A percentile compares a stretch with the other conserved stretches of the same genome.
phyloP scores from a whole-genome alignment of 2,888 invertebrate species.

The Luperina testacea region DNA sequence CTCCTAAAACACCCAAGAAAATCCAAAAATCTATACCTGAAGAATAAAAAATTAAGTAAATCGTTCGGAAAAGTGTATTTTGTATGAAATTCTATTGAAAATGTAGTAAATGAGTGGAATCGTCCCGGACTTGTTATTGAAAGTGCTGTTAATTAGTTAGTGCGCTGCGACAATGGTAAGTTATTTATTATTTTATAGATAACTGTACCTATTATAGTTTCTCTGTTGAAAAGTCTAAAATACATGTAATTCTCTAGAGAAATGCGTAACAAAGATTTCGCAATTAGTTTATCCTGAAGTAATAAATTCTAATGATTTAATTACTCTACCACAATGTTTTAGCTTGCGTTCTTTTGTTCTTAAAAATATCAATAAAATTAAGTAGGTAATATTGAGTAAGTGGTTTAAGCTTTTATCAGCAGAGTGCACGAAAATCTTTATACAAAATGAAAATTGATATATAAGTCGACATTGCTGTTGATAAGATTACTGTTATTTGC shows the following conservation, averaged over 20 bases:
- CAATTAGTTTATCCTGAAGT: background rate
- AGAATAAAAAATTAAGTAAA: conserved; percentile 43
- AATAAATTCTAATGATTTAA: background rate
- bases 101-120: conserved; percentile 51
- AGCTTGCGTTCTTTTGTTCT: background rate
- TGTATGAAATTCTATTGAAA: conserved; percentile 29
- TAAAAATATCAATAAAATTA: background rate
- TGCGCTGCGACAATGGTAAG: conserved; percentile 66
- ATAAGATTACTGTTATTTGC: conserved; percentile 59
- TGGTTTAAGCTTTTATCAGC: background rate
- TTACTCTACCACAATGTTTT: background rate
- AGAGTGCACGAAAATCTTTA: background rate
- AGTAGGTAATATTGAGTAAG: background rate
- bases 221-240: background rate
- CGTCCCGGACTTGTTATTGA: conserved; percentile 11
- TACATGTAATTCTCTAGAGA: background rate
- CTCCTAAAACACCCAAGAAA: conserved; percentile 68
- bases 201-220: background rate
- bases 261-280: background rate
- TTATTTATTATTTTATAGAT: conserved; percentile 30
- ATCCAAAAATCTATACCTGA: conserved; percentile 48
- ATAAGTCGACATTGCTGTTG: conserved; percentile 50
- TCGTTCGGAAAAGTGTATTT: conserved; percentile 8
- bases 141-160: conserved; percentile 33
- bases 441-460: background rate